These are phyloP conservation scores for Thera britannica DNA, from an alignment of 2,888 invertebrate genomes.

Conservation along the genomic window DNA sequence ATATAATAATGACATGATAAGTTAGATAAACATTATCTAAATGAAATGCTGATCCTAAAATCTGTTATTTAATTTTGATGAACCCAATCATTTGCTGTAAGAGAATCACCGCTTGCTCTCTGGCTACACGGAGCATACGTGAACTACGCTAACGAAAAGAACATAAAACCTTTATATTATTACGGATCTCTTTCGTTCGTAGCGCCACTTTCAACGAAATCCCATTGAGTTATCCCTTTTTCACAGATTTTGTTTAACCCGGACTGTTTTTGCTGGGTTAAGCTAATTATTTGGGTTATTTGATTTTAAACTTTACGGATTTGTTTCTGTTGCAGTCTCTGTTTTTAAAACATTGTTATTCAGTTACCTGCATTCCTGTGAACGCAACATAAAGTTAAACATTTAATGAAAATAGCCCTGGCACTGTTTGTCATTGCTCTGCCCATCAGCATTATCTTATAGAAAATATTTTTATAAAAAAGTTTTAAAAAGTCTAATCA, in stretches of 20 bases:
- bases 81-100: not conserved
- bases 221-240: constrained; percentile 43
- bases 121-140: constrained; percentile 54
- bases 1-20: no score
- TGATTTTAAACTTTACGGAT: constrained; percentile 17
- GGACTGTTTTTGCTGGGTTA: constrained; percentile 16
- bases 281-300: constrained; percentile 31
- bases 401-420: no score
- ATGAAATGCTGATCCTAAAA: no score
- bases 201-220: constrained; percentile 48
- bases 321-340: constrained; percentile 16
- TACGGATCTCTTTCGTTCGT: constrained; percentile 61
- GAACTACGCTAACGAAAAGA: constrained; percentile 80
- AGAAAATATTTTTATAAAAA: no score
- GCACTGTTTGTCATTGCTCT: no score
- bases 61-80: no score
- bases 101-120: constrained; percentile 7
- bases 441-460: no score
- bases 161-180: constrained; percentile 82
- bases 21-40: no score
- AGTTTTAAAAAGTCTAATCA: no score
- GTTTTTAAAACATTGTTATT: constrained; percentile 1
- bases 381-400: not conserved
- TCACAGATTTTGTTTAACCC: constrained; percentile 33
- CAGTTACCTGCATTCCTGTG: not conserved